Evolutionary conservation across 2,797 vertebrate genomes (phyloP), one percentile per base, ranked within the genome.

Genomic region (Acipenser oxyrinchus): DNA sequence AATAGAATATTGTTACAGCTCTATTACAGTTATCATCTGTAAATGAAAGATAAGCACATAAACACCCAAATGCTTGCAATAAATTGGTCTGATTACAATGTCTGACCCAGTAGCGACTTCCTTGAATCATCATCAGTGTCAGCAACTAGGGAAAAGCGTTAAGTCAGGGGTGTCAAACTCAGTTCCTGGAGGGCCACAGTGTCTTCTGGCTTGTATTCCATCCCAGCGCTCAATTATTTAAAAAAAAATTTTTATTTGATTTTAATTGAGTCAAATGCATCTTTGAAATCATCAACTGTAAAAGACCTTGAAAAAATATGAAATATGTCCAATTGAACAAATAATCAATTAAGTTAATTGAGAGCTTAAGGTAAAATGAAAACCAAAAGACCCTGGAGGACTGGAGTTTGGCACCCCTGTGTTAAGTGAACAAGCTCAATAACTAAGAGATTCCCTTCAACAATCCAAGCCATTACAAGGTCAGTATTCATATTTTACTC

Each of bases 361-460:
- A 37, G 37, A 37, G 37, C 37, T 37, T 37, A 37, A 4, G 3
- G 3, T 37, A 37, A 37, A 37, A 37, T 37, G 37, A 37, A 37
- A 37, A 37, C 4, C 37, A 37, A 4, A 37, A 37, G 37, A 37
- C 37, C 37, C 3, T 5, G 5, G 37, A 37, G 37, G 37, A 37
- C 37, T 37, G 37, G 37, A 37, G 37, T 5, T 37, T 37, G 3
- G 37, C 37, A 37, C 37, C 37, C 37, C 0, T 9, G n/a, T 13
- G 7, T 18, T 8, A 37, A 48, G 48, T 62, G 18, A 62, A 13
- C 18, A 23, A 13, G 7, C 59, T 23, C 59, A 60, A 62, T 62
- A 18, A 62, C 60, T 62, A 60, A 60, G 60, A 62, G 48, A 18
- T 62, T 62, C 60, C 60, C 37, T 62, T 62, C 11, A 7, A 6